A percentile compares a stretch with the other conserved stretches of the same genome.
Conservation (phyloP, 2,888 invertebrate genomes). For the Rhagium mordax region DNA sequence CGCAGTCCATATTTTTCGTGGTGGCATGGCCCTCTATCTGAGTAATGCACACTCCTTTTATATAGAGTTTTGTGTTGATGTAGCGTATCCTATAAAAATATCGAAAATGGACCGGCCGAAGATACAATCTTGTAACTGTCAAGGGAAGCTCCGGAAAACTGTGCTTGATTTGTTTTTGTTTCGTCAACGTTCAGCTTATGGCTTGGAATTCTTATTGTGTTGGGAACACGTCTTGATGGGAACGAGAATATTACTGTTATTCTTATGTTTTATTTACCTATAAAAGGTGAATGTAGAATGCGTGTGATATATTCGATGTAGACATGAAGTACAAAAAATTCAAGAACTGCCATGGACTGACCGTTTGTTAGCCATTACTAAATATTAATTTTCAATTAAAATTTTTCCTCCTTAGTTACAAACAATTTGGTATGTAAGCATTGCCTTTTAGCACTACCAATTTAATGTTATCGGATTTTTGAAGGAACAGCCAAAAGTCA, state of each 20-base stretch:
- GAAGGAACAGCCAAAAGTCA: too few relatives aligned
- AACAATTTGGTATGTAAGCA: too few relatives aligned
- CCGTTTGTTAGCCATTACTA: too few relatives aligned
- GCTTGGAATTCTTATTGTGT: slow-evolving; percentile 7
- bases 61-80: slow-evolving; percentile 27
- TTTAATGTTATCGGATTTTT: too few relatives aligned
- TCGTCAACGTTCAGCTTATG: slow-evolving; percentile 25
- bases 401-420: too few relatives aligned
- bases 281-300: neutral
- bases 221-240: neutral
- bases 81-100: slow-evolving; percentile 33
- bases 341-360: too few relatives aligned
- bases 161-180: slow-evolving; percentile 23
- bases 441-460: too few relatives aligned
- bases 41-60: slow-evolving; percentile 29
- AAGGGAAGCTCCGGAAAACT: slow-evolving; percentile 13
- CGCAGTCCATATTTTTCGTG: slow-evolving; percentile 22
- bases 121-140: slow-evolving; percentile 31
- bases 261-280: neutral
- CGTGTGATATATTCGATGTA: neutral
- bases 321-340: neutral
- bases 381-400: too few relatives aligned
- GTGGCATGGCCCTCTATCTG: slow-evolving; percentile 6
- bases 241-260: neutral
- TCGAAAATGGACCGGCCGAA: slow-evolving; percentile 29